A percentile compares a stretch with the other conserved stretches of the same genome.
Conservation (phyloP, 2,113 vertebrate species). For the Aspidoscelis tigris region DNA sequence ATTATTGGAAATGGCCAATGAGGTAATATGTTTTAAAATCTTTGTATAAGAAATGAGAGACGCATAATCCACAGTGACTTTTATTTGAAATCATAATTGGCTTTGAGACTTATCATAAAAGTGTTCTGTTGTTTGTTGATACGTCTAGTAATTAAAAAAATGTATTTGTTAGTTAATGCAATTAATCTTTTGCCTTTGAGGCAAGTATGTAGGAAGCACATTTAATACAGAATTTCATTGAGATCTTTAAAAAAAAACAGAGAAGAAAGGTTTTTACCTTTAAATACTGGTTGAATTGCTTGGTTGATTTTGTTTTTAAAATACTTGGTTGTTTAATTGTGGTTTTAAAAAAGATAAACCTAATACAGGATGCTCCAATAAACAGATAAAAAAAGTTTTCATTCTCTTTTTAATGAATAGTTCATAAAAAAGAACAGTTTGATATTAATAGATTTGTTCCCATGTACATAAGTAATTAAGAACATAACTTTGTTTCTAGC, state of each 20-base stretch:
- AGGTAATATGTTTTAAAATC: slow-evolving; percentile 85
- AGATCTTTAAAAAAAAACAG: slow-evolving; percentile 45
- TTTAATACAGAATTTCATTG: slow-evolving; percentile 61
- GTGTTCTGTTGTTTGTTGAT: slow-evolving; percentile 85
- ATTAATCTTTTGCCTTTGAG: slow-evolving; percentile 82
- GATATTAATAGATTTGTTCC: slow-evolving; percentile 28
- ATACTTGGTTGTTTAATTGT: not conserved
- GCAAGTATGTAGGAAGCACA: slow-evolving; percentile 80
- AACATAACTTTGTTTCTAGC: slow-evolving; percentile 31
- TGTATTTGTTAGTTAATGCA: slow-evolving; percentile 86
- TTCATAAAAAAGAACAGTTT: slow-evolving; percentile 38
- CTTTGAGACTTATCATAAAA: slow-evolving; percentile 77
- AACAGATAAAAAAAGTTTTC: slow-evolving; percentile 40
- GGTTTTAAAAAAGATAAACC: slow-evolving; percentile 18
- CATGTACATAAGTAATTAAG: slow-evolving; percentile 36
- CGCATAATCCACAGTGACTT: slow-evolving; percentile 69
- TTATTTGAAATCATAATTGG: slow-evolving; percentile 75
- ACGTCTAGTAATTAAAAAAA: slow-evolving; percentile 91
- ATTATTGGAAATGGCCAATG: slow-evolving; percentile 93
- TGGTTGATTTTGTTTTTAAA: not conserved
- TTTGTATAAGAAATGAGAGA: slow-evolving; percentile 70
- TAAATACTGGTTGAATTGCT: slow-evolving; percentile 48
- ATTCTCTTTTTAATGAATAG: not conserved
- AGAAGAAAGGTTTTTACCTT: slow-evolving; percentile 44
- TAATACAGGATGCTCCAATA: not conserved